Evolutionary conservation across 2,797 vertebrate species (phyloP).

Genomic region (Kryptopterus vitreolus): DNA sequence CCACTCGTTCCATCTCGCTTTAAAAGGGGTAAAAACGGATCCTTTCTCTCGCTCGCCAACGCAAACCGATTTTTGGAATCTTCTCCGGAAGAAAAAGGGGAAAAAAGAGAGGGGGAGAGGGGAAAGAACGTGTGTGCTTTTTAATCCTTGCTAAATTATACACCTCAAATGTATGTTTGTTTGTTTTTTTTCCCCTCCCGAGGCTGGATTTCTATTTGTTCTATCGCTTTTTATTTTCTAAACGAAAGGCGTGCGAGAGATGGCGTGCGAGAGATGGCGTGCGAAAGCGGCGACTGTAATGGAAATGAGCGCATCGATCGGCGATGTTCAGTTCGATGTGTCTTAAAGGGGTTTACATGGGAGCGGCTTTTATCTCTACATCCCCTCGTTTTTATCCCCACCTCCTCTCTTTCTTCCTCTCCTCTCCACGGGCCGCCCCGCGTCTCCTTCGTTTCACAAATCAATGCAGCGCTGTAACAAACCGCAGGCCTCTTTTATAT

Average conservation of each 20-base stretch:
- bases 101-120: too few species aligned
- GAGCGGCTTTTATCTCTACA: conserved; percentile 23
- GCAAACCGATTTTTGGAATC: too few species aligned
- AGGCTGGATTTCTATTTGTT: too few species aligned
- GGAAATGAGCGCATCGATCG: conserved; percentile 50
- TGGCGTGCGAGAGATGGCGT: conserved; percentile 10
- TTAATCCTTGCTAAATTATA: too few species aligned
- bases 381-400: conserved; percentile 43
- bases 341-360: conserved; percentile 44
- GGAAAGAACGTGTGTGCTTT: too few species aligned
- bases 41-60: too few species aligned
- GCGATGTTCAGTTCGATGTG: conserved; percentile 49
- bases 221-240: too few species aligned
- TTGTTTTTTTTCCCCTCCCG: too few species aligned
- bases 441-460: conserved; percentile 75
- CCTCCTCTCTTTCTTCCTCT: conserved; percentile 40
- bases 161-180: too few species aligned
- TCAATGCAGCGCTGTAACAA: conserved; percentile 83
- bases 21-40: conserved; percentile 33
- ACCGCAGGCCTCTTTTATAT: conserved; percentile 72
- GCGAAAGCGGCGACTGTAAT: conserved; percentile 43
- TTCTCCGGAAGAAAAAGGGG: too few species aligned
- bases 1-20: conserved; percentile 17
- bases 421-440: conserved; percentile 36
- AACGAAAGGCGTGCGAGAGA: too few species aligned